Percentiles rank a stretch among this genome's conserved stretches.
These are phyloP conservation scores for Piscicola geometra DNA, from an alignment of 2,888 invertebrate species.

Conservation along the genomic window DNA sequence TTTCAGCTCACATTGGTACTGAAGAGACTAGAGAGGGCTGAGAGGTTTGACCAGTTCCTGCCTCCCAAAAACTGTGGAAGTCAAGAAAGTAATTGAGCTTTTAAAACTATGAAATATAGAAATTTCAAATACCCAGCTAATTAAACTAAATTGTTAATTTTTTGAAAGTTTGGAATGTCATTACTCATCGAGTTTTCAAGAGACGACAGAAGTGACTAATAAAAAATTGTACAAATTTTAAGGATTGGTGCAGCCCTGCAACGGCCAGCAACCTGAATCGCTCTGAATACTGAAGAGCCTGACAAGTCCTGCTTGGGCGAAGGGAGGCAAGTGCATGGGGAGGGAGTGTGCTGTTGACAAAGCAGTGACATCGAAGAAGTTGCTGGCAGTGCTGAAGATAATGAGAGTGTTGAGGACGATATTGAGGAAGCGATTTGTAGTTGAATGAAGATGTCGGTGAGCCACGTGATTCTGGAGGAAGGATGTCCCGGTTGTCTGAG, in stretches of 20 bases:
- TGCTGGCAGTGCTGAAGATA: neutral
- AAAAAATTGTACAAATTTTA: too few species aligned
- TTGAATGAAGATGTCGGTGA: constrained; percentile 14
- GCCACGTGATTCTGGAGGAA: constrained; percentile 6
- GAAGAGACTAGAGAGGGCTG: constrained; percentile 10
- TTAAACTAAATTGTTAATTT: neutral
- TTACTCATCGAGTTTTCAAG: neutral
- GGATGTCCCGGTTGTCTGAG: neutral
- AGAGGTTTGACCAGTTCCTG: constrained; percentile 28
- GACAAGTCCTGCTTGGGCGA: neutral
- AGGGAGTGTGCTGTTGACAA: neutral
- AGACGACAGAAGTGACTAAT: too few species aligned
- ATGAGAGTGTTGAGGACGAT: too few species aligned
- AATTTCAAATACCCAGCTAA: neutral
- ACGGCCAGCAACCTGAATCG: constrained; percentile 17
- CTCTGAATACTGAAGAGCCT: constrained; percentile 22
- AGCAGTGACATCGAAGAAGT: neutral
- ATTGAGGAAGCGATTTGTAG: constrained; percentile 9
- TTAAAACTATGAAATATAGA: neutral
- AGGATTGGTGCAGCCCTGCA: neutral
- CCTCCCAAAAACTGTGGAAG: constrained; percentile 33
- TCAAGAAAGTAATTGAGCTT: neutral
- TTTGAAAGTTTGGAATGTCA: neutral
- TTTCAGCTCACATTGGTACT: constrained; percentile 15
- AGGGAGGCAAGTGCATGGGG: neutral